phyloP scores from a whole-genome alignment of 2,888 invertebrate species.

The Bombylius discolor region DNA sequence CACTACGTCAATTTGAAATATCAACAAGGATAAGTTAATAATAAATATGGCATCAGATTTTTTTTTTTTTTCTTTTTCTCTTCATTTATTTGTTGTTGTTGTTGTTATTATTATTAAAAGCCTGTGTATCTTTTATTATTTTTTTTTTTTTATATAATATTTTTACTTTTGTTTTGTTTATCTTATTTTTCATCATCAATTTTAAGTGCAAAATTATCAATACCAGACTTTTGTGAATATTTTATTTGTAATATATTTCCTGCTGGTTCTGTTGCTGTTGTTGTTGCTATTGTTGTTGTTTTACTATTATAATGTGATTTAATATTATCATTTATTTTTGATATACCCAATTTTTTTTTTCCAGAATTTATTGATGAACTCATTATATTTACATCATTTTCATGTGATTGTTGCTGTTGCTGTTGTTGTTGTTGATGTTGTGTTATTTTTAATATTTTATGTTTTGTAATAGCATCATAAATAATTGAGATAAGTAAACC shows the following conservation, averaged over 20 bases:
- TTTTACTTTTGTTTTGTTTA: background rate
- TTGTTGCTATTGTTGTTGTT: background rate
- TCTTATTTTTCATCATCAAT: conserved; percentile 27
- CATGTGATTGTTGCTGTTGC: conserved; percentile 1
- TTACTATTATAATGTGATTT: background rate
- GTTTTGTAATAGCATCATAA: conserved; percentile 36
- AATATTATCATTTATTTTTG: too few relatives aligned
- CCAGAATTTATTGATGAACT: conserved; percentile 12
- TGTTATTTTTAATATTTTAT: conserved; percentile 26
- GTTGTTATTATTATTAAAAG: too few relatives aligned
- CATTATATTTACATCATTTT: background rate
- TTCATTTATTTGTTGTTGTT: too few relatives aligned
- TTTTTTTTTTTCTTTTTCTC: too few relatives aligned
- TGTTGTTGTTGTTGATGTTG: conserved; percentile 10
- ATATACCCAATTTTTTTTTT: conserved; percentile 11
- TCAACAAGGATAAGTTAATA: too few relatives aligned
- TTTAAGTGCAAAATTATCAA: conserved; percentile 30
- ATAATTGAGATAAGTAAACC: conserved; percentile 60
- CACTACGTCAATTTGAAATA: too few relatives aligned
- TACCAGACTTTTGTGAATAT: conserved; percentile 19
- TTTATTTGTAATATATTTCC: background rate
- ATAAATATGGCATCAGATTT: too few relatives aligned
- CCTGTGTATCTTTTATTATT: too few relatives aligned
- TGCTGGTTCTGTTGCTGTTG: background rate
- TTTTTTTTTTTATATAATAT: too few relatives aligned